A percentile compares a stretch with the other conserved stretches of the same genome.
Evolutionary conservation across 2,888 invertebrate species (phyloP).

Genomic region (Spisula solida): DNA sequence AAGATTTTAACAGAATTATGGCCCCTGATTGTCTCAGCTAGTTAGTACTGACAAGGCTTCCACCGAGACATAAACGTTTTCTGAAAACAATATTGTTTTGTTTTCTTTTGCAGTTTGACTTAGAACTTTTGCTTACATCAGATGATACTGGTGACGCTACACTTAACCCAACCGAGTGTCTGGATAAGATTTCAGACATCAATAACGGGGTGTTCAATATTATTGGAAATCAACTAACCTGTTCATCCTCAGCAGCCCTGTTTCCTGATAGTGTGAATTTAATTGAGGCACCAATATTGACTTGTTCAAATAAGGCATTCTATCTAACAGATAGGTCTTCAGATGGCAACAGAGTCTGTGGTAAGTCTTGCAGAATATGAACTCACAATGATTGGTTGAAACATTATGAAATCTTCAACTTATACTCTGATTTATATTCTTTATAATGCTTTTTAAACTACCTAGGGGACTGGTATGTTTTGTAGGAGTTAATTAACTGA

Average conservation of each 20-base stretch:
- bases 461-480: too few relatives aligned
- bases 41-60: too few relatives aligned
- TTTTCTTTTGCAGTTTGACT: neutral
- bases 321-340: neutral
- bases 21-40: too few relatives aligned
- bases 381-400: too few relatives aligned
- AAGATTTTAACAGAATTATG: too few relatives aligned
- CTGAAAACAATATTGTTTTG: neutral
- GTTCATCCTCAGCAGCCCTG: rapidly evolving
- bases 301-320: neutral
- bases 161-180: neutral
- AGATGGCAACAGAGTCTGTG: neutral
- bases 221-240: neutral
- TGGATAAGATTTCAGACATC: neutral
- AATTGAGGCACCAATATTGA: neutral
- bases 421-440: too few relatives aligned
- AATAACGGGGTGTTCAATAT: neutral
- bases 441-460: too few relatives aligned
- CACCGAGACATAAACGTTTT: too few relatives aligned
- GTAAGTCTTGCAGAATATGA: neutral
- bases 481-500: too few relatives aligned
- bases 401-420: too few relatives aligned
- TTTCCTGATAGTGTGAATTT: neutral
- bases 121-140: neutral
- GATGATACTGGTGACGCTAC: neutral